A percentile compares a stretch with the other conserved stretches of the same genome.
Conservation (phyloP, 2,888 invertebrate species). For the Acleris laterana region DNA sequence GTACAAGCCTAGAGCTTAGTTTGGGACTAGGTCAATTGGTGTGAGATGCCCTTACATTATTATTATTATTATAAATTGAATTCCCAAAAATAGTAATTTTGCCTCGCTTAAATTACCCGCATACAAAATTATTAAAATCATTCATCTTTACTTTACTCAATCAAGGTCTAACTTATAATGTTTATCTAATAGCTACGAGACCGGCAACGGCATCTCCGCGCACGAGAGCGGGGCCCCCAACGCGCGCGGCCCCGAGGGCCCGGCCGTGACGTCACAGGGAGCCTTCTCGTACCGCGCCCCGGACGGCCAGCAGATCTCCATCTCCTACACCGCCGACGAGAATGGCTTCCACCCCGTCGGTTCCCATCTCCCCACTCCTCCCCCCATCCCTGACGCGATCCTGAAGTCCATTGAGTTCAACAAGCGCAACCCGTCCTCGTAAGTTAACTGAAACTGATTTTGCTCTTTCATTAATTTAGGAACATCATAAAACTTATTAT, state of each 20-base stretch:
- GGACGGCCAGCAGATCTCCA: constrained; percentile 86
- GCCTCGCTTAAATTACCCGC: too few species aligned
- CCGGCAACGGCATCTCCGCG: constrained; percentile 87
- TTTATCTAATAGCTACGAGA: constrained; percentile 79
- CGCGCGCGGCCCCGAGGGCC: constrained; percentile 81
- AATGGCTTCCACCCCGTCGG: constrained; percentile 88
- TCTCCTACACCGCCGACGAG: constrained; percentile 89
- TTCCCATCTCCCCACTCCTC: constrained; percentile 85
- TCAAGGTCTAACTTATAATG: neutral
- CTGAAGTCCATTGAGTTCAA: constrained; percentile 81
- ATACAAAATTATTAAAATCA: too few species aligned
- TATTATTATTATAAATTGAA: too few species aligned
- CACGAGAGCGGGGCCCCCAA: constrained; percentile 84
- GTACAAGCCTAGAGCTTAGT: too few species aligned
- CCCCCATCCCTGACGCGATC: constrained; percentile 80
- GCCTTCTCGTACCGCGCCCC: constrained; percentile 87
- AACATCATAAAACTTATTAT: too few species aligned
- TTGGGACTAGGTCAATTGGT: too few species aligned
- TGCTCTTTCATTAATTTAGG: too few species aligned
- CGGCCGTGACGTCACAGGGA: constrained; percentile 85
- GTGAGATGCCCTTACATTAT: too few species aligned
- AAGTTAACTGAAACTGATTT: constrained; percentile 47
- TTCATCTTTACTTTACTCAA: neutral
- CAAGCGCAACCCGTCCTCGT: constrained; percentile 75
- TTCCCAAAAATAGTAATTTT: too few species aligned